Evolutionary conservation across 2,888 invertebrate species (phyloP), one percentile per base, ranked within the genome.

Genomic region (Platerodrilus igneus): DNA sequence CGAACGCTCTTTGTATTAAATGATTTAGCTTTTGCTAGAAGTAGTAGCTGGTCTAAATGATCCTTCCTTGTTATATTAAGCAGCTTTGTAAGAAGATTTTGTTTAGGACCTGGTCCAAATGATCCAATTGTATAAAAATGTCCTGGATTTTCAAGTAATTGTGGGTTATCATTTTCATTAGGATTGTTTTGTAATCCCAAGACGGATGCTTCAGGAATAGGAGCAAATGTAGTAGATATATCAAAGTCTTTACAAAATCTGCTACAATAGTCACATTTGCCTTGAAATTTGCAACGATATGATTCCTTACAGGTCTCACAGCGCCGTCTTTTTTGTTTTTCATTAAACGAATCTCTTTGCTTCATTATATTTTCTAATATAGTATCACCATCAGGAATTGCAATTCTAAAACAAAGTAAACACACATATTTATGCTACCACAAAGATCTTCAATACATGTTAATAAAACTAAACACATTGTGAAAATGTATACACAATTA

Each of bases 51-150:
- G 7, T 54, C 56, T 5, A 52, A 36, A 15, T 37, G 46, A 2
- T 45, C 40, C 13, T 41, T 44, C 11, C 32, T 32, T 9, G 46
- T 41, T 33, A 56, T 46, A 16, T 50, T 48, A 10, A 56, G 33
- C 5, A 56, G 22, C 31, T 42, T 38, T n/a, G 47, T 31, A n/a
- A 55, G 27, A 8, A 55, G 31, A 11, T 33, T 25, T 39, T 52
- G 46, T n/a, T 44, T 45, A 6, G 53, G 50, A 3, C 53, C 55
- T 2, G 48, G 39, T 14, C 37, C 45, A 18, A 56, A 50, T 1
- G 52, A 38, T 3, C 51, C 54, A 2, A 56, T 32, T 9, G 54
- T 52, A 31, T 51, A 56, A 36, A 49, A 55, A 5, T 52, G 34
- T 11, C 51, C 9, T 21, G n/a, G n/a, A n/a, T n/a, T n/a, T n/a